Evolutionary conservation across 2,113 vertebrate genomes (phyloP), one percentile per base, ranked within the genome.

Genomic region (Ellobius talpinus): DNA sequence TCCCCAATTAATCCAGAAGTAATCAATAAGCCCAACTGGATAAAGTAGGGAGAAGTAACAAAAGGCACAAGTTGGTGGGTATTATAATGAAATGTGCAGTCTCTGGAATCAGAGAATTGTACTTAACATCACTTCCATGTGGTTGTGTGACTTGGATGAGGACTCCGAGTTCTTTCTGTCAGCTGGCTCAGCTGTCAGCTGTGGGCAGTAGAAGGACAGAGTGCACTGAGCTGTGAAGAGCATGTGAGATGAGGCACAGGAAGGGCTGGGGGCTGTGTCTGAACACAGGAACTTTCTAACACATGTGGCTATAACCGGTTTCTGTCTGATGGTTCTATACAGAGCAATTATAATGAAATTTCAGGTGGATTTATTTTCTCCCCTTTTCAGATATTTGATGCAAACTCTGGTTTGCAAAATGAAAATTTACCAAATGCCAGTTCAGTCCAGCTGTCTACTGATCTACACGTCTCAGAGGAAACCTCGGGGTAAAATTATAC

Each of bases 401-500:
- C 86, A 36, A 94, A 65, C 9, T 93, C 65, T 72, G 90, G 13
- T 26, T 97, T 89, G 52, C 92, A 86, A 76, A 66, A 50, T 93
- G 94, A 98, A 92, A 92, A 94, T 82, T 97, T 96, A 94, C 6
- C 89, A 87, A 96, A 36, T 93, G 89, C 93, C 55, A 89, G 78
- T 93, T 92, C 97, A 94, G 70, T 0, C 24, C 97, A 77, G 0
- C 70, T 92, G 47, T 82, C 94, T 95, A 29, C 66, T 36, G 85
- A 73, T 10, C 36, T 93, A 78, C 73, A 65, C 33, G 45, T 90
- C 97, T 92, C 90, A 92, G 89, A 70, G 78, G 65, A 61, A 96
- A 50, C 95, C 74, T 90, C 95, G 96, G 79, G 16, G 99, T 99
- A 97, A 97, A 98, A 95, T 96, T 95, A 97, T 78, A 52, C 4